These are phyloP conservation scores for Nebria ingens DNA, from an alignment of 1,140 invertebrate genomes.

Conservation along the genomic window DNA sequence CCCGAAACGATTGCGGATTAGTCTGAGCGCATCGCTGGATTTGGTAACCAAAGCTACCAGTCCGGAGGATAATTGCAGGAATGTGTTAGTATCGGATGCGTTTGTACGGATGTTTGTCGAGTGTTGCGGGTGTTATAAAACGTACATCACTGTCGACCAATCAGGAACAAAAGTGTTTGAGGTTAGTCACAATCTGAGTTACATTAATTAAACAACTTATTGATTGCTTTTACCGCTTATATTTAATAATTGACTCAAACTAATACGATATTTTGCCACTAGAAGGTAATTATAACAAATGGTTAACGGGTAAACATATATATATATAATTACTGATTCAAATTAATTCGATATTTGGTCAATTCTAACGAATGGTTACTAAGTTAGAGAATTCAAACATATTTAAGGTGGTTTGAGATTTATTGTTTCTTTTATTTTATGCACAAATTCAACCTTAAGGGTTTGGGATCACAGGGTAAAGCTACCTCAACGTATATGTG, in stretches of 20 bases:
- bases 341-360: too few relatives aligned
- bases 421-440: constrained; percentile 7
- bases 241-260: too few relatives aligned
- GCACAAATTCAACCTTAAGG: not conserved
- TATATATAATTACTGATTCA: too few relatives aligned
- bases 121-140: constrained; percentile 48
- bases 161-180: constrained; percentile 42
- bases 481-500: too few relatives aligned
- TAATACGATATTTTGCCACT: too few relatives aligned
- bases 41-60: constrained; percentile 36
- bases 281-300: too few relatives aligned
- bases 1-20: constrained; percentile 46
- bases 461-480: not conserved
- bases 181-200: constrained; percentile 37
- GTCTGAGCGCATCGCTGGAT: constrained; percentile 40
- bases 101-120: constrained; percentile 57
- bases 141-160: constrained; percentile 39
- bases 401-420: too few relatives aligned
- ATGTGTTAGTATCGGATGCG: constrained; percentile 53
- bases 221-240: too few relatives aligned
- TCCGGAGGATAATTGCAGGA: constrained; percentile 29
- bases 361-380: too few relatives aligned
- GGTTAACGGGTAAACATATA: too few relatives aligned
- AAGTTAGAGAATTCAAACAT: too few relatives aligned
- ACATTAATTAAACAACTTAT: too few relatives aligned